A percentile compares a stretch with the other conserved stretches of the same genome.
Evolutionary conservation across 2,797 vertebrate species (phyloP).

Genomic region (Cossypha heuglini): DNA sequence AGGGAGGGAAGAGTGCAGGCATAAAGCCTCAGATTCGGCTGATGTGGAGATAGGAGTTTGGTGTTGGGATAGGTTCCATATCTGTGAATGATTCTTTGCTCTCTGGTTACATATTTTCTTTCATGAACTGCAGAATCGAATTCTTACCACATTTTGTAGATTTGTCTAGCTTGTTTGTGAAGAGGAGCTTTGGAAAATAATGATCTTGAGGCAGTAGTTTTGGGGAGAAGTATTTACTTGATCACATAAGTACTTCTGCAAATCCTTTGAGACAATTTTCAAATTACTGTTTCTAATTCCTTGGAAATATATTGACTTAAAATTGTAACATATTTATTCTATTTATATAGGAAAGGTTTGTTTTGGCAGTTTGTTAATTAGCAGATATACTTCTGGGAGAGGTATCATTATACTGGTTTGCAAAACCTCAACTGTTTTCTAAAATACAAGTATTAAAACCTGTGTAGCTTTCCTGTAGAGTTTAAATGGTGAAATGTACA

Average conservation of each 20-base stretch:
- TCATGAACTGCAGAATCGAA: not conserved
- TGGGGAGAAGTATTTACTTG: not conserved
- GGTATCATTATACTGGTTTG: not conserved
- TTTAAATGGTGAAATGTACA: not conserved
- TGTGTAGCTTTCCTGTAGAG: not conserved
- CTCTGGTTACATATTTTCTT: not conserved
- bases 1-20: not conserved
- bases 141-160: not conserved
- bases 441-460: not conserved
- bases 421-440: not conserved
- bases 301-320: not conserved
- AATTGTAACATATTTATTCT: not conserved
- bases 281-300: slow-evolving; percentile 11
- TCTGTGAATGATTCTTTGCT: not conserved
- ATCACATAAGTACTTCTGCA: not conserved
- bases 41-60: not conserved
- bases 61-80: not conserved
- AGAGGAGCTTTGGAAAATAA: not conserved
- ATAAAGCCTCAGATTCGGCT: not conserved
- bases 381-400: not conserved
- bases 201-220: not conserved
- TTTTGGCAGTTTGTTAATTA: not conserved
- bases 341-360: not conserved
- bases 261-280: not conserved
- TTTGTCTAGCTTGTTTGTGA: not conserved